Percentiles rank a stretch among this genome's conserved stretches.
phyloP scores from a whole-genome alignment of 2,797 vertebrate species.

The Peromyscus melanophrys region DNA sequence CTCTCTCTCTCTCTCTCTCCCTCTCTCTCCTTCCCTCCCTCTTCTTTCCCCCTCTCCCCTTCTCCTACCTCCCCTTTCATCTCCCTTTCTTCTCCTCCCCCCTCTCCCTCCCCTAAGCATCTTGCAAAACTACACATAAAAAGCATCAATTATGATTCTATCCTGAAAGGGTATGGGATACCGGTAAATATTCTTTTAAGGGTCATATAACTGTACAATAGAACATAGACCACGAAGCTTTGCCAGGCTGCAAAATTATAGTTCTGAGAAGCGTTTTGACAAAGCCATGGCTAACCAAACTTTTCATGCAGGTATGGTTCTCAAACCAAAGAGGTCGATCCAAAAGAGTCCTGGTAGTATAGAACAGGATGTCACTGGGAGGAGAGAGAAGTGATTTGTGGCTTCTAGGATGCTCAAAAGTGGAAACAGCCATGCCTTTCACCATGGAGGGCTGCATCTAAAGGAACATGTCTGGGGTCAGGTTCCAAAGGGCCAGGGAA shows the following conservation, averaged over 20 bases:
- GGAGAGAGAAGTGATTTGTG: constrained; percentile 49
- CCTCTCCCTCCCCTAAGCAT: background rate
- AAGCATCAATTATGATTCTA: constrained; percentile 31
- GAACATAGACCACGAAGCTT: background rate
- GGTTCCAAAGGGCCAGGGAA: background rate
- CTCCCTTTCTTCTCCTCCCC: background rate
- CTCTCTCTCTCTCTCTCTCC: background rate
- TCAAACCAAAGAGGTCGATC: constrained; percentile 57
- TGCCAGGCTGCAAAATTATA: constrained; percentile 39
- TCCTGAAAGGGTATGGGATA: background rate
- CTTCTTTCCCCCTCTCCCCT: background rate
- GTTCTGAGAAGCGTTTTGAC: constrained; percentile 61
- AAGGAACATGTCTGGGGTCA: constrained; percentile 1
- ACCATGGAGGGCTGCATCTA: background rate
- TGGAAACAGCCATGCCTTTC: background rate
- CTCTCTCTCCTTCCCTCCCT: background rate
- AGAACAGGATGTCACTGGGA: constrained; percentile 59
- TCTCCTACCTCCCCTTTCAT: background rate
- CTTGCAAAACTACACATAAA: constrained; percentile 56
- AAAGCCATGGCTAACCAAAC: constrained; percentile 61
- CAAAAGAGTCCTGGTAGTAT: constrained; percentile 64
- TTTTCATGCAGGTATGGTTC: constrained; percentile 35
- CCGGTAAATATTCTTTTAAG: constrained; percentile 52
- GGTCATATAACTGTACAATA: constrained; percentile 26
- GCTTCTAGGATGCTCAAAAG: constrained; percentile 49